Conservation (phyloP, 2,113 vertebrate genomes). For the cattle (Bos taurus) region DNA sequence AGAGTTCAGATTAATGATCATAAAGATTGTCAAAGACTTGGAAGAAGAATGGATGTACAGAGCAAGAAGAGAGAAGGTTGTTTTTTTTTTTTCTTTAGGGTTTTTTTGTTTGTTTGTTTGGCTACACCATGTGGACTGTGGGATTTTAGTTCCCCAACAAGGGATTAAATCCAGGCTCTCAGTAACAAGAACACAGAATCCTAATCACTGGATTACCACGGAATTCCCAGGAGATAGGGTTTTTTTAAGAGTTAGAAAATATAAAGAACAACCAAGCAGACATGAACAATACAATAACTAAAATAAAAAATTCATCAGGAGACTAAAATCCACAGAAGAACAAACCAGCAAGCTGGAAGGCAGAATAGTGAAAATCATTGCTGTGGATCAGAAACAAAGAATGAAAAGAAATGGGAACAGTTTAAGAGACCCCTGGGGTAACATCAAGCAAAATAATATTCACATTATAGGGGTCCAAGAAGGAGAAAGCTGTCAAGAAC, state of each 20-base stretch:
- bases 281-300: background rate
- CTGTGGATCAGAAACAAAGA: background rate
- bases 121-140: background rate
- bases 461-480: background rate
- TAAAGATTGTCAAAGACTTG: background rate
- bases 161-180: background rate
- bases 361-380: background rate
- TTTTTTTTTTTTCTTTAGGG: background rate
- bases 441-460: background rate
- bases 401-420: background rate
- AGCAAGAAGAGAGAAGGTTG: background rate
- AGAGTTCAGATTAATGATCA: background rate
- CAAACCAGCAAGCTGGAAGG: background rate
- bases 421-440: background rate
- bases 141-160: background rate
- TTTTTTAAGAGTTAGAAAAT: background rate
- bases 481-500: background rate
- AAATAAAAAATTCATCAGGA: background rate
- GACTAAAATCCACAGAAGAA: background rate
- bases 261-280: background rate
- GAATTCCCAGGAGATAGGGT: background rate
- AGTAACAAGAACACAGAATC: background rate
- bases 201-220: background rate
- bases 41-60: background rate
- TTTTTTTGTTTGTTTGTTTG: background rate